Conservation (phyloP, 2,113 vertebrate genomes). For the Sturnira hondurensis region DNA sequence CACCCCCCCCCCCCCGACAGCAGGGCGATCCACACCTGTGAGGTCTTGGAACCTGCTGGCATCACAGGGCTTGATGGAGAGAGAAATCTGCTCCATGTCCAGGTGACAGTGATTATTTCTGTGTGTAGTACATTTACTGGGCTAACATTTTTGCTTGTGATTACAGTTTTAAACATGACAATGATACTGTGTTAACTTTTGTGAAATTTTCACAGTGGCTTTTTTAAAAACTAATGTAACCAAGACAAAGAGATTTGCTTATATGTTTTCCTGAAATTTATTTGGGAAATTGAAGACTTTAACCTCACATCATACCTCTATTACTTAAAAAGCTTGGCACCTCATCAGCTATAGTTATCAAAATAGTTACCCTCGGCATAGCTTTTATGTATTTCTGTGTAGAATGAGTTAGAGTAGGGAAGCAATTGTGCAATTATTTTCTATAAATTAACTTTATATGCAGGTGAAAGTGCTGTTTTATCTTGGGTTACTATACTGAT, state of each 20-base stretch:
- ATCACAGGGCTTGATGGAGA: background rate
- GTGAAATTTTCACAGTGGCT: background rate
- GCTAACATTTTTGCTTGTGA: slow-evolving; percentile 19
- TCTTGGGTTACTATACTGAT: background rate
- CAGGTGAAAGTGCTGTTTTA: background rate
- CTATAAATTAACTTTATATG: background rate
- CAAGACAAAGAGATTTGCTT: background rate
- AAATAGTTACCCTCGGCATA: background rate
- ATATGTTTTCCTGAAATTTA: background rate
- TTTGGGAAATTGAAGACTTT: slow-evolving; percentile 26
- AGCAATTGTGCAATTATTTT: background rate
- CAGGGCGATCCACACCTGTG: background rate
- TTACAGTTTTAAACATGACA: slow-evolving; percentile 11
- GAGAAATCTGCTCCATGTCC: background rate
- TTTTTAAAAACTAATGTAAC: background rate
- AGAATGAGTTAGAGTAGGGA: background rate
- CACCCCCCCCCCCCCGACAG: background rate
- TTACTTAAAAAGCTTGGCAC: background rate
- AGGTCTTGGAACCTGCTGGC: background rate
- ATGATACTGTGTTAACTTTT: background rate
- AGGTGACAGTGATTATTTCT: background rate
- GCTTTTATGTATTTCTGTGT: background rate
- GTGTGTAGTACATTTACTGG: background rate
- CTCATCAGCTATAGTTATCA: background rate
- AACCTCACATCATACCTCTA: background rate